These are phyloP conservation scores for Cynocephalus volans DNA, from an alignment of 2,113 vertebrate genomes.

Conservation along the genomic window DNA sequence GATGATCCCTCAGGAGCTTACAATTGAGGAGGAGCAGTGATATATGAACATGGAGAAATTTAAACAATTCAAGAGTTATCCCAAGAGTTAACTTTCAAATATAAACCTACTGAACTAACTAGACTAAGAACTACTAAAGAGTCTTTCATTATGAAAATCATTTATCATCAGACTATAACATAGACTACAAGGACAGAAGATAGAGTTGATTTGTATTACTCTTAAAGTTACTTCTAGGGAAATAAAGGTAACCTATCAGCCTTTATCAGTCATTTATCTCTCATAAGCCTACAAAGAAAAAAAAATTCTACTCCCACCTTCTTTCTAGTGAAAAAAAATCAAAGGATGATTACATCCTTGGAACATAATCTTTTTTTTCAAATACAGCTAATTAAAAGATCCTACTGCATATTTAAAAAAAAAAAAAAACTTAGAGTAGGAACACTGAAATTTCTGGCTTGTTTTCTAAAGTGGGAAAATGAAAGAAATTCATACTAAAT, in stretches of 20 bases:
- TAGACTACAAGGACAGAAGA: conserved; percentile 54
- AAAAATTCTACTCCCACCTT: conserved; percentile 20
- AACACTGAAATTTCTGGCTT: conserved; percentile 54
- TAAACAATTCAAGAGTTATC: conserved; percentile 44
- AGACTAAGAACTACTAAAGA: no score
- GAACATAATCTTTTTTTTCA: conserved; percentile 58
- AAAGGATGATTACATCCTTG: background rate
- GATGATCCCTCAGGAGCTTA: conserved; percentile 24
- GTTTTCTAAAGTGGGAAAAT: conserved; percentile 18
- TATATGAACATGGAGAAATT: conserved; percentile 27
- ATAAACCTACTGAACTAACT: conserved; percentile 43
- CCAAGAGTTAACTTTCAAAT: conserved; percentile 46
- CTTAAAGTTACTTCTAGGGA: conserved; percentile 51
- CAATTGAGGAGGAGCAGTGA: conserved; percentile 12
- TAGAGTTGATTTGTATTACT: background rate
- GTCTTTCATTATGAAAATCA: conserved; percentile 69
- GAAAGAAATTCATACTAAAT: background rate
- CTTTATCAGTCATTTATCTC: conserved; percentile 44
- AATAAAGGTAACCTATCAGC: conserved; percentile 29
- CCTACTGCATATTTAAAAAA: background rate
- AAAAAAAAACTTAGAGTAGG: conserved; percentile 18
- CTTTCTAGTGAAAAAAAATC: conserved; percentile 16
- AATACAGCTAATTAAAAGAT: conserved; percentile 58
- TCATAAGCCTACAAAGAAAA: conserved; percentile 53
- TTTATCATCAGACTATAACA: conserved; percentile 46